Conservation (phyloP, 2,888 invertebrate species). For the Meiosimyza decipiens region DNA sequence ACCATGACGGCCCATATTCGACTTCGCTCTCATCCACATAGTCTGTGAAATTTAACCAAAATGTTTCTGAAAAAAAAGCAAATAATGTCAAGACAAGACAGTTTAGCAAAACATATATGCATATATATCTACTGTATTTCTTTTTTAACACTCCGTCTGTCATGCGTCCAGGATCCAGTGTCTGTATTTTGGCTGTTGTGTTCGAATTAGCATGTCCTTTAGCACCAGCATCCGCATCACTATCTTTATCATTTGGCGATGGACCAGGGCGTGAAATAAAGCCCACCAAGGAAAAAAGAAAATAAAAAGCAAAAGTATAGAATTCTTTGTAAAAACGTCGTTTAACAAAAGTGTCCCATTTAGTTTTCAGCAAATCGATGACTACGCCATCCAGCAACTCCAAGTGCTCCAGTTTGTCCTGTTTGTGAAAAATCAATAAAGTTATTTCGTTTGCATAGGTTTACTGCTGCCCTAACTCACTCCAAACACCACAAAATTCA, state of each 20-base stretch:
- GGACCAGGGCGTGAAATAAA: conserved; percentile 92
- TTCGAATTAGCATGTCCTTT: no score
- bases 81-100: background rate
- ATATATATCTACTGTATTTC: conserved; percentile 50
- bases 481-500: conserved; percentile 96
- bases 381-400: conserved; percentile 94
- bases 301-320: conserved; percentile 89
- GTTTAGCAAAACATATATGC: background rate
- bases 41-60: conserved; percentile 65
- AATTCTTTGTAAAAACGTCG: conserved; percentile 94
- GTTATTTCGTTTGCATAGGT: background rate
- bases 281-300: conserved; percentile 86
- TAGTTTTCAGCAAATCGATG: conserved; percentile 92
- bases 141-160: conserved; percentile 50
- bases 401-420: conserved; percentile 95
- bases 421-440: conserved; percentile 35
- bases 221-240: conserved; percentile 46
- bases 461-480: conserved; percentile 68
- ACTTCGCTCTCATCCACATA: conserved; percentile 58
- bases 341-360: conserved; percentile 98
- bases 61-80: conserved; percentile 54
- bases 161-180: background rate
- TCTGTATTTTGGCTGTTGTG: no score
- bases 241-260: conserved; percentile 61
- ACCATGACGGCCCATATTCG: conserved; percentile 59